Base-by-base conservation (phyloP, 35 echinoderm and acorn worm genomes). In the Acanthaster planci region DNA sequence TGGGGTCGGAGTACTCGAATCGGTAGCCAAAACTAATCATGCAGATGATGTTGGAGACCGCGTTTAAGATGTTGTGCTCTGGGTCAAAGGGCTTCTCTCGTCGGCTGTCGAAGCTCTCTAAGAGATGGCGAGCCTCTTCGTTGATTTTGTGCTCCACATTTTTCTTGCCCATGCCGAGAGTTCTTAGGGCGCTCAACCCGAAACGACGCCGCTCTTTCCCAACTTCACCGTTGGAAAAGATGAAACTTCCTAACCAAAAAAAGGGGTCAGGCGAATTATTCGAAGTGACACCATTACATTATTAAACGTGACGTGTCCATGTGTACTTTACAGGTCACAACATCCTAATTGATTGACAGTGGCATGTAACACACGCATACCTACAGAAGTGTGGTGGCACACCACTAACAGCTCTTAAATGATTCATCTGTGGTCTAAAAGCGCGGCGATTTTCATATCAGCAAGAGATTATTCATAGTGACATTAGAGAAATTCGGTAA, bases 11-110 rank as follows among this genome's bases (percentile, higher is more conserved):
- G 55, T 91, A 91, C 10, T 95, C 85, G 30, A 83, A 95, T 1
- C 89, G 84, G 52, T 55, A 83, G 23, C 93, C 93, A 50, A 95
- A 90, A 16, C 38, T 88, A 30, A 95, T 81, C 12, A 31, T 53
- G 51, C 93, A 95, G 38, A 95, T 91, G 26, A 95, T 85, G 50
- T 95, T 95, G 2, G 93, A 67, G 23, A 85, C 72, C 15, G 85
- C 86, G 34, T 91, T 79, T 23, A n/a, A 57, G 37, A 90, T 51
- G 38, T 52, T 50, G 0, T 37, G 35, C 0, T 39, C 36, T 1
- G 93, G 85, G 53, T 91, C 67, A 23, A 95, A 88, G 8, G 84
- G 76, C 38, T 38, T n/a, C 8, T n/a, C 47, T 0, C 57, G 36
- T 56, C 81, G 21, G 21, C 76, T 17, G 38, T 58, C 47, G 40